Evolutionary conservation across 2,797 vertebrate genomes (phyloP).

Genomic region (Myotis daubentonii): DNA sequence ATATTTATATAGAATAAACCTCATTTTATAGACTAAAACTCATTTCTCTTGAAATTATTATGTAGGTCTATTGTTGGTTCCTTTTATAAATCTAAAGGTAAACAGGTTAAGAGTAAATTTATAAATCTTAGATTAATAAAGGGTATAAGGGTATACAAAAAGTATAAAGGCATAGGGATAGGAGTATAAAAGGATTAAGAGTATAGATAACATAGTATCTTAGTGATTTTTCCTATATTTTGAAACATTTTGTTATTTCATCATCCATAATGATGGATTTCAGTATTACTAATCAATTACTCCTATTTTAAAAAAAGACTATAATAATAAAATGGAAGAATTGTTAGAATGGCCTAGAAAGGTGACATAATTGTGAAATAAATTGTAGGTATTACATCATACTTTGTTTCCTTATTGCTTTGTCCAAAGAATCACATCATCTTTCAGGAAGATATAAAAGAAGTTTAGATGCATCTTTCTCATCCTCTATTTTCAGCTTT

Average conservation of each 20-base stretch:
- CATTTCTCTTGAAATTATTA: background rate
- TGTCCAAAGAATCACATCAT: background rate
- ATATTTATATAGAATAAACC: conserved; percentile 3
- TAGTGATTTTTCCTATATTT: conserved; percentile 24
- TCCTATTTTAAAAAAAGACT: conserved; percentile 25
- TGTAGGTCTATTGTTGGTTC: background rate
- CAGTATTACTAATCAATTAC: conserved; percentile 7
- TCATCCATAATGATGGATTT: conserved; percentile 6
- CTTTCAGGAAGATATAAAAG: background rate
- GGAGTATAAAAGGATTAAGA: background rate
- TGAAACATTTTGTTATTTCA: conserved; percentile 39
- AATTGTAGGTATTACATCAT: background rate
- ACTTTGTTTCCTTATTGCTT: conserved; percentile 34
- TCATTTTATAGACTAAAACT: conserved; percentile 23
- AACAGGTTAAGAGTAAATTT: background rate
- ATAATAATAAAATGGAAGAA: conserved; percentile 52
- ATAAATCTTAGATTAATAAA: background rate
- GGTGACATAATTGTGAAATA: conserved; percentile 25
- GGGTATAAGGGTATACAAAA: background rate
- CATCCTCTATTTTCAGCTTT: conserved; percentile 6
- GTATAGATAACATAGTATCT: conserved; percentile 1
- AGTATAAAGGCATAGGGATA: background rate
- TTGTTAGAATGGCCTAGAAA: conserved; percentile 11
- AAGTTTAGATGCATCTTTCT: background rate
- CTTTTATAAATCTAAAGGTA: conserved; percentile 11